Evolutionary conservation across 1,140 invertebrate genomes (phyloP).

Genomic region (Caenorhabditis elegans): WBcel235 BX284602.5:7746501-7747000

Average conservation of each 20-base stretch:
- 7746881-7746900: slow-evolving; percentile 59
- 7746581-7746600: not conserved
- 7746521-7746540: slow-evolving; percentile 38
- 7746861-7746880: slow-evolving; percentile 44
- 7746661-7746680: not conserved
- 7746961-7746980: slow-evolving; percentile 20
- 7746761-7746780: slow-evolving; percentile 33
- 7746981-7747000: slow-evolving; percentile 9
- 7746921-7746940: not conserved
- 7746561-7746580: slow-evolving; percentile 28
- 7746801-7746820: slow-evolving; percentile 14
- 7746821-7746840: slow-evolving; percentile 8
- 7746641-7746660: not conserved
- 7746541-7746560: not conserved
- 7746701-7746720: not conserved
- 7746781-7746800: slow-evolving; percentile 45
- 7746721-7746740: slow-evolving; percentile 37
- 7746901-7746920: slow-evolving; percentile 34
- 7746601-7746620: slow-evolving; percentile 6
- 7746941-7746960: slow-evolving; percentile 18
- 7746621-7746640: not conserved
- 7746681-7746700: not conserved
- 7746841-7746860: slow-evolving; percentile 41
- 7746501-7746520: not conserved
- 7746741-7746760: not conserved